phyloP scores from a whole-genome alignment of 2,113 vertebrate genomes.

The Pseudorectes ferrugineus region DNA sequence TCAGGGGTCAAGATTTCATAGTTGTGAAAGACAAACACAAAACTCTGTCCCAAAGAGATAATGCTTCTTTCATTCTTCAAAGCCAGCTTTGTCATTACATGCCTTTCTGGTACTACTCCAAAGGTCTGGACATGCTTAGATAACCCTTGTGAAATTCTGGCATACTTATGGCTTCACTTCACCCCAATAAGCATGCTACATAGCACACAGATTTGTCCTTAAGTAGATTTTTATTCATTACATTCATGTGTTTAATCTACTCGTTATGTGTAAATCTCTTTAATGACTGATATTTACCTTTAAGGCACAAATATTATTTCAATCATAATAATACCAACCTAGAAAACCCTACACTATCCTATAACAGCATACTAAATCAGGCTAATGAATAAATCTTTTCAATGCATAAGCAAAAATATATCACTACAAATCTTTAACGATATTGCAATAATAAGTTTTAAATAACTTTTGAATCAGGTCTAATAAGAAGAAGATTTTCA shows the following conservation, averaged over 20 bases:
- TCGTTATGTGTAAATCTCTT: background rate
- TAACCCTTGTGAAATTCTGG: background rate
- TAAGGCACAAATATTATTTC: background rate
- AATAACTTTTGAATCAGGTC: background rate
- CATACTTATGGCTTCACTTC: background rate
- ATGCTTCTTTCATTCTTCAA: background rate
- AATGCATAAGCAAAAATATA: background rate
- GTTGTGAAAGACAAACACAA: background rate
- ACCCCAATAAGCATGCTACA: background rate
- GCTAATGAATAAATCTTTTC: background rate
- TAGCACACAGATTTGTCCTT: background rate
- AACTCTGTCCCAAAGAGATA: background rate
- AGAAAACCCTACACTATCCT: background rate
- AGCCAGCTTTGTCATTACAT: background rate
- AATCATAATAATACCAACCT: background rate
- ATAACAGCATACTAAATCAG: background rate
- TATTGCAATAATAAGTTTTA: background rate
- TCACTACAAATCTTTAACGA: background rate
- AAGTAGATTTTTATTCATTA: background rate
- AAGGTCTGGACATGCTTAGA: background rate
- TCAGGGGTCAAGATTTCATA: background rate
- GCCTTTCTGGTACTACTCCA: background rate
- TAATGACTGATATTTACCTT: background rate
- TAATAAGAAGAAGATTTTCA: background rate
- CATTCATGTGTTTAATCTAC: background rate